Base-by-base conservation (phyloP, 2,797 vertebrate species). In the Acropternis orthonyx region DNA sequence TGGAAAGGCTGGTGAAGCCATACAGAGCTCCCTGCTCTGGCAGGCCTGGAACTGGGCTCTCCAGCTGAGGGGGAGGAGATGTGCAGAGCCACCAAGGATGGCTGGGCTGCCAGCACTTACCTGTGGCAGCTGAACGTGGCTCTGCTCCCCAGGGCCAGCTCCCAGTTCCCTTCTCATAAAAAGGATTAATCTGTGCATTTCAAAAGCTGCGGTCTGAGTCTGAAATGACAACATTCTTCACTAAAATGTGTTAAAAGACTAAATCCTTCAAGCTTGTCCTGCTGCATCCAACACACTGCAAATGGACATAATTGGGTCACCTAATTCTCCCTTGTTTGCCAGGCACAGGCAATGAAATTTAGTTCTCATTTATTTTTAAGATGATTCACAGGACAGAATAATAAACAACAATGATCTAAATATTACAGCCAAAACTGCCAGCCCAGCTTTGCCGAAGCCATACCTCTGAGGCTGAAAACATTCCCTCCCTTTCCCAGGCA, bases 221-320 rank as follows among this genome's bases (percentile, higher is more conserved):
- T 61, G 28, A 69, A 88, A 73, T 4, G 0, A 69, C 7, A 21
- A 49, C 12, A 26, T 54, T 91, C 44, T 66, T 63, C 63, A 49
- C 43, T 67, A 34, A 90, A 86, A 63, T 32, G 14, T 21, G 39
- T 22, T 88, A 77, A 52, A 88, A 77, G 44, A 65, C 61, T 43
- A 76, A 93, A 93, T 12, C 63, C 68, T 80, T 44, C 79, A 41
- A 63, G 71, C 52, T 15, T 58, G 85, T 62, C 92, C 92, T 88
- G 62, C 74, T 74, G 32, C 66, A 88, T 21, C 69, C 69, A 78
- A 48, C 59, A 74, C 19, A 8, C 54, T 59, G 48, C 71, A 81
- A 89, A 90, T 14, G 84, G 81, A 95, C 86, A 79, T 61, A 97
- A 95, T 0, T 91, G 86, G 95, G 96, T 96, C 94, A 97, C 91